Evolutionary conservation across 2,113 vertebrate species (phyloP), one percentile per base, ranked within the genome.

Genomic region (Cyprinus carpio): DNA sequence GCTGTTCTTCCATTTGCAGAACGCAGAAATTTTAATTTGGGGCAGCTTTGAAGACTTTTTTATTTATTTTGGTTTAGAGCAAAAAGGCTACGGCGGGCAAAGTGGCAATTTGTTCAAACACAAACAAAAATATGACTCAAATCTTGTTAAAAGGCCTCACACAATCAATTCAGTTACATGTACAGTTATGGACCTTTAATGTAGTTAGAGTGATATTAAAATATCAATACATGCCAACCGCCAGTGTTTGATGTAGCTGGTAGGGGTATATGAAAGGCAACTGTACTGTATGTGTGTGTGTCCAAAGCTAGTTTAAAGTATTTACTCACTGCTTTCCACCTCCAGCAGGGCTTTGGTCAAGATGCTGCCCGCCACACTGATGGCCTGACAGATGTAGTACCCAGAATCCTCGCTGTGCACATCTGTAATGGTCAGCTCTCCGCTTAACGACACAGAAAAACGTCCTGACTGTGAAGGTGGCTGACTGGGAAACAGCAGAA

Each of bases 321-420:
- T 56, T 62, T 54, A 94, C 96, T 91, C 87, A 98, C 98, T 96
- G 7, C 92, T 95, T n/a, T 92, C 94, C 80, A 99, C 96, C 84
- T 97, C 95, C 77, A 99, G 86, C 72, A 95, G 91, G 0, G 96
- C 97, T 90, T 96, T 98, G 18, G 98, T 96, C 87, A 98, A 93
- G 88, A 96, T 86, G 69, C 98, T 99, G 84, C 98, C 98, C 0
- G 97, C 98, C 89, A 99, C 97, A 0, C 96, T 99, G 93, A 99
- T 96, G 84, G 98, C 98, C 93, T 99, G 98, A 91, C 98, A 99
- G 88, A 97, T 96, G 83, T 99, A 99, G 79, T 94, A 96, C 0
- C 98, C 98, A 0, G 96, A 95, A 12, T 99, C 98, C 0, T 92
- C 86, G 0, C 90, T 93, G 74, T 92, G 96, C 64, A 97, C 96